Evolutionary conservation across 1,140 invertebrate genomes (phyloP).

Genomic region (Helicoverpa armigera): DNA sequence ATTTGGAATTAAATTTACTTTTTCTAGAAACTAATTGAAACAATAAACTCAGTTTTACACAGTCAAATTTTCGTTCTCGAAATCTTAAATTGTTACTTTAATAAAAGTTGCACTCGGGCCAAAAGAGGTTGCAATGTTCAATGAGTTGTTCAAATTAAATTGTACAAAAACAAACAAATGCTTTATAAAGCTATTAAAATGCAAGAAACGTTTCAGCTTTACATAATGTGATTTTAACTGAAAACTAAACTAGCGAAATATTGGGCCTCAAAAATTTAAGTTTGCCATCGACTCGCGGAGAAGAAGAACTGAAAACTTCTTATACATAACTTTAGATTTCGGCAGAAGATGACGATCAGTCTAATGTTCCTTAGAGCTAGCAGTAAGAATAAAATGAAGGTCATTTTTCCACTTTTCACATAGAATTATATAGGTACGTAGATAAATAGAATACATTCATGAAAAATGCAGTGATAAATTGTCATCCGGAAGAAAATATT

Average conservation of each 20-base stretch:
- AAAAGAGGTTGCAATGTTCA: background rate
- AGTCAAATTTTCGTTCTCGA: background rate
- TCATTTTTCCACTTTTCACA: background rate
- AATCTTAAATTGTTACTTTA: background rate
- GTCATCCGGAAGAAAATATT: background rate
- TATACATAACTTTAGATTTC: no score
- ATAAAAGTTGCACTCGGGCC: background rate
- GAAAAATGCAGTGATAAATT: background rate
- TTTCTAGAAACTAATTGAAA: background rate
- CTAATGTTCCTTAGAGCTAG: no score
- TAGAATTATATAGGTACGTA: background rate
- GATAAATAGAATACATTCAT: background rate
- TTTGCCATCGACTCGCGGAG: no score
- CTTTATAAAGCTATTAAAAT: background rate
- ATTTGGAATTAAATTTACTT: background rate
- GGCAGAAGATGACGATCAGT: no score
- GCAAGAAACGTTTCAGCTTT: background rate
- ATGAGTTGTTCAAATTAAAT: slow-evolving; percentile 4
- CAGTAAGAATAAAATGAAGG: no score
- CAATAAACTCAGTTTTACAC: background rate
- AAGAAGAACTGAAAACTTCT: no score
- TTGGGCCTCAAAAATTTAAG: no score
- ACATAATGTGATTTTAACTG: background rate
- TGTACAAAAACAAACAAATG: background rate
- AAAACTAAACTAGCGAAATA: no score